Percentiles rank a stretch among this genome's conserved stretches.
These are phyloP conservation scores for Tenebrio molitor DNA, from an alignment of 1,140 invertebrate genomes.

Conservation along the genomic window DNA sequence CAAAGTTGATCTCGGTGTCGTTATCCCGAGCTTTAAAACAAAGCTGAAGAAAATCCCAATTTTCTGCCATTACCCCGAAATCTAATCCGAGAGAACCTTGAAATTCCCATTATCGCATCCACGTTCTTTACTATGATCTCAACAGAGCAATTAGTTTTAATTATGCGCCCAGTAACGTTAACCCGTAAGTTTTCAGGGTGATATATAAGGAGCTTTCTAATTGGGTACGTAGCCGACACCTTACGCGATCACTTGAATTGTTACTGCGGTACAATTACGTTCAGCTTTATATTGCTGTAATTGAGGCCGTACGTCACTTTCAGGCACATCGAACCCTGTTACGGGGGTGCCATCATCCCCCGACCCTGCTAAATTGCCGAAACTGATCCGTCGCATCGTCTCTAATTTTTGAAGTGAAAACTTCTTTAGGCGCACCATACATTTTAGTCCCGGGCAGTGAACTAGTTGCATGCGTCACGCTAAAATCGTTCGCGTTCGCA, in stretches of 20 bases:
- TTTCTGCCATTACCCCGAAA: conserved; percentile 16
- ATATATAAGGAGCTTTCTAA: conserved; percentile 48
- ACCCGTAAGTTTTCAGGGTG: conserved; percentile 46
- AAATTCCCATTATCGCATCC: conserved; percentile 48
- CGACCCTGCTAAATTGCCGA: too few species aligned
- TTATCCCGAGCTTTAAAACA: background rate
- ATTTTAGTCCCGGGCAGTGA: too few species aligned
- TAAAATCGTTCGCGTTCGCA: too few species aligned
- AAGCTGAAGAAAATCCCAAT: conserved; percentile 31
- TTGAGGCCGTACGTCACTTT: conserved; percentile 41
- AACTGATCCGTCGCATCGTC: too few species aligned
- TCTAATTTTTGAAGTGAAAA: too few species aligned
- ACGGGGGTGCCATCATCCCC: background rate
- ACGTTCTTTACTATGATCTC: conserved; percentile 47
- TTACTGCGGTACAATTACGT: conserved; percentile 48
- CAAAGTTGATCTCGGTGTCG: background rate
- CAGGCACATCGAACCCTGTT: background rate
- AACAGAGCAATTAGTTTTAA: conserved; percentile 54
- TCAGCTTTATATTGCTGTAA: conserved; percentile 45
- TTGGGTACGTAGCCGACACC: conserved; percentile 46
- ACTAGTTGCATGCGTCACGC: too few species aligned
- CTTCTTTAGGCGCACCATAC: too few species aligned
- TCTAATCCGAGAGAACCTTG: conserved; percentile 29
- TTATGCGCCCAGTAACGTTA: conserved; percentile 48
- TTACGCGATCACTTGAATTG: conserved; percentile 48